Base-by-base conservation (phyloP, 2,797 vertebrate genomes). In the Synanceia verrucosa region DNA sequence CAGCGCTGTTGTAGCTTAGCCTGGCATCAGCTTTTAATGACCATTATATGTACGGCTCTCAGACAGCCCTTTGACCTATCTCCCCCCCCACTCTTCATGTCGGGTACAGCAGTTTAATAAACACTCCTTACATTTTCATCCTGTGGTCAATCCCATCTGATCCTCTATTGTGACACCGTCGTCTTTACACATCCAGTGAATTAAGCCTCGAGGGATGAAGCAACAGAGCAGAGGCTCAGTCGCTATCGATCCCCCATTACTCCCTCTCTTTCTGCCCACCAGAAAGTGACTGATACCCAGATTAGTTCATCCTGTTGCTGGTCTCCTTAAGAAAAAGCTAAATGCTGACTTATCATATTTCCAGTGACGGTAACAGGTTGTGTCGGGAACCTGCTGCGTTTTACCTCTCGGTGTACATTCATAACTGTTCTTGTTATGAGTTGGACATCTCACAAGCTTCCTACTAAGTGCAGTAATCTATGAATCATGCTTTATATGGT, bases 121-220 rank as follows among this genome's bases (percentile, higher is more conserved):
- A 90, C 88, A 89, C 73, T 68, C 79, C 65, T 83, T 88, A 84
- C 83, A 78, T 91, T 91, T 91, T 92, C 78, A 91, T 89, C 86
- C 86, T 14, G 33, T 60, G 86, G 89, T 91, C 91, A 90, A 91
- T 91, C 91, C 88, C 68, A 65, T 85, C 87, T 91, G 85, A 90
- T 90, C 91, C 88, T 68, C 79, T 87, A 86, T 91, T 89, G 91
- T 92, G 88, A 90, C 90, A 86, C 72, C 16, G 50, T 61, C 85
- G 79, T 88, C 87, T 90, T 87, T 89, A 87, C 88, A 82, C 86
- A 83, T 86, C 81, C 75, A 72, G 81, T 76, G 87, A 90, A 88
- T 91, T 85, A 89, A 90, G 88, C 89, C 90, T 82, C 83, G 16
- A 48, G 89, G 90, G 90, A 91, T 87, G 86, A 87, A 85, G 86